Evolutionary conservation across 2,113 vertebrate genomes (phyloP).

Genomic region (Pachycephala philippinensis): DNA sequence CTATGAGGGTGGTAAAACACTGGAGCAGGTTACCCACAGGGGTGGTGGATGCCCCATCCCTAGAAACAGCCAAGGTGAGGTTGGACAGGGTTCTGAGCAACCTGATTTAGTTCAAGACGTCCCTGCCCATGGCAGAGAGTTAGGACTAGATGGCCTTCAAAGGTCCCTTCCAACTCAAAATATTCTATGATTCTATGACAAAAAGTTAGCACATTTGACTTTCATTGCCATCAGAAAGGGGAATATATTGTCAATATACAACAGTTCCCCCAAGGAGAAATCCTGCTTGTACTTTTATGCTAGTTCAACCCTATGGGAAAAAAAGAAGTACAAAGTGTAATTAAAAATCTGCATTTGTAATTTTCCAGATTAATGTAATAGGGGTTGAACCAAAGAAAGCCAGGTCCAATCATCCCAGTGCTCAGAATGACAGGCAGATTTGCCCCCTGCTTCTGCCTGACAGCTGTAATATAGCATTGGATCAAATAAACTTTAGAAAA

Average conservation of each 20-base stretch:
- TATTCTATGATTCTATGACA: not conserved
- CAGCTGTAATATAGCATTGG: not conserved
- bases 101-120: not conserved
- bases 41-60: not conserved
- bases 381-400: not conserved
- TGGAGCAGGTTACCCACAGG: not conserved
- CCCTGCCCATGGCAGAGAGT: no score
- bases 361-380: not conserved
- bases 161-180: not conserved
- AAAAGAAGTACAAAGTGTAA: not conserved
- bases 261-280: not conserved
- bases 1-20: not conserved
- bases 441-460: not conserved
- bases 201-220: not conserved
- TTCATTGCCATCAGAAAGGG: not conserved
- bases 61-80: not conserved
- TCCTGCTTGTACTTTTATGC: not conserved
- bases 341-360: not conserved
- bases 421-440: not conserved
- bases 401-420: not conserved
- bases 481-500: not conserved
- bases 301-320: fast-evolving
- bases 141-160: not conserved
- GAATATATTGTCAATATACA: not conserved
- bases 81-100: not conserved